phyloP scores from a whole-genome alignment of 2,888 invertebrate genomes.

The Fabriciana adippe region DNA sequence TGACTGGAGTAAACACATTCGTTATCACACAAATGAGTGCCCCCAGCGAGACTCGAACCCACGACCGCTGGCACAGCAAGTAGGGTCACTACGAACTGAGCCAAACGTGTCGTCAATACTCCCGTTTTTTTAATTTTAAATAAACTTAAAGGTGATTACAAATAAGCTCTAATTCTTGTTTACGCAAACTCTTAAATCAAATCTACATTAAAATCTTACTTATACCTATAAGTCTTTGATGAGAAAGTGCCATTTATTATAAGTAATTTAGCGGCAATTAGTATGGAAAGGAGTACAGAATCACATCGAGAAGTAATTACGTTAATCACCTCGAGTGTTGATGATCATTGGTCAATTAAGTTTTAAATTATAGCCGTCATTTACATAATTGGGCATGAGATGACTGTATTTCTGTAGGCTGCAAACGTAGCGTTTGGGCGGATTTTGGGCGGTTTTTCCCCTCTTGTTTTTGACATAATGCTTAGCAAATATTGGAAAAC shows the following conservation, averaged over 20 bases:
- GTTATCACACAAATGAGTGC: too few species aligned
- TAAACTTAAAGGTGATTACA: too few species aligned
- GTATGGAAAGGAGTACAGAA: constrained; percentile 46
- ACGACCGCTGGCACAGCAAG: too few species aligned
- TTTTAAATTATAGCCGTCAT: constrained; percentile 43
- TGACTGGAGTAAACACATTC: too few species aligned
- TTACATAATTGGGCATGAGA: constrained; percentile 42
- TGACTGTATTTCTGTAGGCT: constrained; percentile 21
- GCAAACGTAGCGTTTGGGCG: constrained; percentile 18
- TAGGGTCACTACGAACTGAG: too few species aligned
- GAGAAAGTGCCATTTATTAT: not conserved
- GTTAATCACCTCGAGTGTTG: constrained; percentile 42
- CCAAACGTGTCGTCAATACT: too few species aligned
- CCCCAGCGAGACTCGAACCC: too few species aligned
- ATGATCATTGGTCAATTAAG: constrained; percentile 45
- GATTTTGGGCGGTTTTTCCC: not conserved
- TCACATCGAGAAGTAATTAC: constrained; percentile 53
- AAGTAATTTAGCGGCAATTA: constrained; percentile 28
- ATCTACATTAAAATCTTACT: too few species aligned
- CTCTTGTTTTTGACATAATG: not conserved
- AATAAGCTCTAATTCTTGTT: too few species aligned
- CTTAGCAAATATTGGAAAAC: not conserved
- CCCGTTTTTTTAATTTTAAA: too few species aligned
- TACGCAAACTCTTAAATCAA: too few species aligned
- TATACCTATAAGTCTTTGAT: not conserved